Evolutionary conservation across 2,113 vertebrate species (phyloP).

Genomic region (Hemiprocne comata): DNA sequence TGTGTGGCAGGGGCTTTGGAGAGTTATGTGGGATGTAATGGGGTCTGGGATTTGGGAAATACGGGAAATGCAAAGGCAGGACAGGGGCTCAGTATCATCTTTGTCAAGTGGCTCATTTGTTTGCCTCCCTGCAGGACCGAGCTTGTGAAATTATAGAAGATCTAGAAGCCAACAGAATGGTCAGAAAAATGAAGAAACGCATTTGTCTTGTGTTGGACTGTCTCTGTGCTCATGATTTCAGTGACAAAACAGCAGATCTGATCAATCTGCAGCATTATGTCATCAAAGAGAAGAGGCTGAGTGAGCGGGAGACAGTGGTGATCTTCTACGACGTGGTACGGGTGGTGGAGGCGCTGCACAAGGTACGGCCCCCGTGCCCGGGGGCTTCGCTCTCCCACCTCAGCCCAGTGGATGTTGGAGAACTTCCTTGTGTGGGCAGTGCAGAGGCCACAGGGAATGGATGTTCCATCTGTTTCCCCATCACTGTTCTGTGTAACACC

Average conservation of each 20-base stretch:
- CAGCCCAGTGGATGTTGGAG: neutral
- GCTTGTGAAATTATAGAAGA: slow-evolving; percentile 94
- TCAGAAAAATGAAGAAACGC: slow-evolving; percentile 93
- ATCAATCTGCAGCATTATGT: slow-evolving; percentile 99
- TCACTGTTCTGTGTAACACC: neutral
- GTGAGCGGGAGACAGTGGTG: slow-evolving; percentile 94
- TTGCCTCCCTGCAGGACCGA: slow-evolving; percentile 82
- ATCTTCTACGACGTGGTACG: slow-evolving; percentile 98
- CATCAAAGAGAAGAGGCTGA: slow-evolving; percentile 97
- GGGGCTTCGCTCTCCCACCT: neutral
- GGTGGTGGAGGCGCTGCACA: slow-evolving; percentile 96
- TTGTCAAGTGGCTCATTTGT: neutral
- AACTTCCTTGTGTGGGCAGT: neutral
- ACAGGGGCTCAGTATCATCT: neutral
- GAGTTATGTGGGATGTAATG: neutral
- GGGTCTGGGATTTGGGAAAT: neutral
- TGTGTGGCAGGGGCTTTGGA: neutral
- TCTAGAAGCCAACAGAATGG: slow-evolving; percentile 86
- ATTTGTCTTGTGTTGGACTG: slow-evolving; percentile 98
- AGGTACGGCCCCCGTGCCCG: slow-evolving; percentile 75
- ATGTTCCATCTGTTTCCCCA: neutral
- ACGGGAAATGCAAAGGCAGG: neutral
- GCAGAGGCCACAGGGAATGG: neutral
- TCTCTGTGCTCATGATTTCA: slow-evolving; percentile 96
- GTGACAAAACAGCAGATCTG: slow-evolving; percentile 95